A percentile compares a stretch with the other conserved stretches of the same genome.
These are phyloP conservation scores for Progne subis DNA, from an alignment of 2,113 vertebrate genomes.

Conservation along the genomic window DNA sequence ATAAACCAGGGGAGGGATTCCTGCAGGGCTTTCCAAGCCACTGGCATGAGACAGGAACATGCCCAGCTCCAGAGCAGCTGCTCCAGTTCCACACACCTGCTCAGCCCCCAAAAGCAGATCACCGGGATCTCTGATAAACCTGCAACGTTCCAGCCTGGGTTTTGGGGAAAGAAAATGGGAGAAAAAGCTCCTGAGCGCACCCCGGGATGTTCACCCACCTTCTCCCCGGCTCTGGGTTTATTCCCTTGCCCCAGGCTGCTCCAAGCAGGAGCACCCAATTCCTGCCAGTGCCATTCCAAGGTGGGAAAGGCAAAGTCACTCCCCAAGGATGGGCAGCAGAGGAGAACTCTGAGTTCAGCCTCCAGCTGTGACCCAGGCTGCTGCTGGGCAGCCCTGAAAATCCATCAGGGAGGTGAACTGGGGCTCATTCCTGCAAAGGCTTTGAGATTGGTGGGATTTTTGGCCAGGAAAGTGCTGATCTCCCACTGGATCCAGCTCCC, in stretches of 20 bases:
- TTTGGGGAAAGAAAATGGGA: background rate
- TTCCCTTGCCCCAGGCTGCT: background rate
- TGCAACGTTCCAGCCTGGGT: background rate
- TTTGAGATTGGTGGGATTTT: background rate
- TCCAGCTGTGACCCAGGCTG: background rate
- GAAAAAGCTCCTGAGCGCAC: fast-evolving
- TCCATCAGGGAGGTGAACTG: background rate
- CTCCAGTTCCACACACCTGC: background rate
- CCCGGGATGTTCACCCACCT: background rate
- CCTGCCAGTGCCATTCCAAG: background rate
- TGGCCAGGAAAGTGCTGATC: background rate
- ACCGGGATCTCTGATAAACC: background rate
- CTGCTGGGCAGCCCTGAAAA: background rate
- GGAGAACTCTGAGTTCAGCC: background rate
- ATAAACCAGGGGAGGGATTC: background rate
- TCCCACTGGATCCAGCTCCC: fast-evolving
- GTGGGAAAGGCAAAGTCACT: background rate
- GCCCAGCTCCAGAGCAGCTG: background rate
- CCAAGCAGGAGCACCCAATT: background rate
- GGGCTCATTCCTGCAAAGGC: background rate
- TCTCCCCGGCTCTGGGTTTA: background rate
- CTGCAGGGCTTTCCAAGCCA: background rate
- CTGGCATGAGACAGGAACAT: background rate
- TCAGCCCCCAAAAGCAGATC: background rate
- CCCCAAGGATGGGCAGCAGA: background rate